Conservation (phyloP, 2,797 vertebrate species). For the Tenualosa ilisha region DNA sequence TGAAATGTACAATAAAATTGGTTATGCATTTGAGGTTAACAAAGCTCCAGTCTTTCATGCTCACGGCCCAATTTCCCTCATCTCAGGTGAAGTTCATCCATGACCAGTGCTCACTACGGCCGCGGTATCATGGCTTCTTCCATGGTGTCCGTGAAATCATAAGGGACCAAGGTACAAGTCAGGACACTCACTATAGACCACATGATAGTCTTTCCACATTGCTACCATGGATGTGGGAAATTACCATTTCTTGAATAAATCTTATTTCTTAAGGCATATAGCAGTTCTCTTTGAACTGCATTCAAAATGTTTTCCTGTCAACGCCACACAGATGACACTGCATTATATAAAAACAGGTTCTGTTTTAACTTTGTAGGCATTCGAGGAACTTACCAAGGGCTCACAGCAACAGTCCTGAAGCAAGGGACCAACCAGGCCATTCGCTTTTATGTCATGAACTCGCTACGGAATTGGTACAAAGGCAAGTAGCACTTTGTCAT, state of each 20-base stretch:
- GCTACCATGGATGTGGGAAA: neutral
- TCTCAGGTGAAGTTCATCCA: slow-evolving; percentile 83
- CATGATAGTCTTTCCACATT: neutral
- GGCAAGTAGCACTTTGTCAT: slow-evolving; percentile 61
- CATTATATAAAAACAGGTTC: neutral
- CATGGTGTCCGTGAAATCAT: slow-evolving; percentile 82
- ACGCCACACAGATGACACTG: neutral
- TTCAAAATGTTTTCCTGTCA: neutral
- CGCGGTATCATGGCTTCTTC: slow-evolving; percentile 81
- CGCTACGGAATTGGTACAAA: slow-evolving; percentile 84
- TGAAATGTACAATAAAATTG: neutral
- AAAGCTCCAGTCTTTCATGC: neutral
- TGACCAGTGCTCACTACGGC: slow-evolving; percentile 79
- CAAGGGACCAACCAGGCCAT: slow-evolving; percentile 84
- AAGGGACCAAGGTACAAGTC: slow-evolving; percentile 76
- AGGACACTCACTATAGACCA: neutral
- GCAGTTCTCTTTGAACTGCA: neutral
- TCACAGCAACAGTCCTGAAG: slow-evolving; percentile 81
- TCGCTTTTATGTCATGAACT: slow-evolving; percentile 83
- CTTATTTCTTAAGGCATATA: neutral
- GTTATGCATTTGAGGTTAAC: neutral
- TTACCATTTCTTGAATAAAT: neutral
- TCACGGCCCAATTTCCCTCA: neutral
- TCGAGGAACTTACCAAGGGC: slow-evolving; percentile 81
- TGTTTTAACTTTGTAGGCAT: slow-evolving; percentile 64